A percentile compares a stretch with the other conserved stretches of the same genome.
phyloP scores from a whole-genome alignment of 2,797 vertebrate species.

The Heteromormyrus szaboi region DNA sequence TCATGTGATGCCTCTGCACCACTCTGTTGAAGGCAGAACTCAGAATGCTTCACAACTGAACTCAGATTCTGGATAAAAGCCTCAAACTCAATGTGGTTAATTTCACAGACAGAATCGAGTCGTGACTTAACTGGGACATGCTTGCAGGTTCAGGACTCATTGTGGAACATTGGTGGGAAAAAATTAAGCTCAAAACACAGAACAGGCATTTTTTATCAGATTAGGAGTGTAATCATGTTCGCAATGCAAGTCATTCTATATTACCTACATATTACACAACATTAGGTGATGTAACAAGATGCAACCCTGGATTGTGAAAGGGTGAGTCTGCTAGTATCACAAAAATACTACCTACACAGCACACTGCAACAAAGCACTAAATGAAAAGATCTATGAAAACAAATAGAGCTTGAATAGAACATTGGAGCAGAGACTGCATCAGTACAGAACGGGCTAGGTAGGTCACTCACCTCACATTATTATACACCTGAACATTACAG shows the following conservation, averaged over 20 bases:
- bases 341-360: background rate
- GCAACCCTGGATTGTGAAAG: background rate
- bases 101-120: background rate
- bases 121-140: background rate
- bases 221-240: background rate
- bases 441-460: background rate
- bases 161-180: background rate
- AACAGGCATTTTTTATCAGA: background rate
- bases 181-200: background rate
- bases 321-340: background rate
- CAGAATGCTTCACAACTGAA: background rate
- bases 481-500: background rate
- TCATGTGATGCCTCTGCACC: background rate
- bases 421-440: background rate
- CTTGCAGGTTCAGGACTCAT: background rate
- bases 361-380: background rate
- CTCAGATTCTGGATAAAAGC: background rate
- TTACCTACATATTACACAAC: background rate
- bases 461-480: background rate
- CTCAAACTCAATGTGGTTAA: background rate
- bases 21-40: conserved; percentile 1
- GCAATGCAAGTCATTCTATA: background rate
- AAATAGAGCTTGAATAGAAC: background rate
- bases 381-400: background rate
- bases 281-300: conserved; percentile 10